Conservation (phyloP, 2,113 vertebrate genomes). For the Piaya cayana region DNA sequence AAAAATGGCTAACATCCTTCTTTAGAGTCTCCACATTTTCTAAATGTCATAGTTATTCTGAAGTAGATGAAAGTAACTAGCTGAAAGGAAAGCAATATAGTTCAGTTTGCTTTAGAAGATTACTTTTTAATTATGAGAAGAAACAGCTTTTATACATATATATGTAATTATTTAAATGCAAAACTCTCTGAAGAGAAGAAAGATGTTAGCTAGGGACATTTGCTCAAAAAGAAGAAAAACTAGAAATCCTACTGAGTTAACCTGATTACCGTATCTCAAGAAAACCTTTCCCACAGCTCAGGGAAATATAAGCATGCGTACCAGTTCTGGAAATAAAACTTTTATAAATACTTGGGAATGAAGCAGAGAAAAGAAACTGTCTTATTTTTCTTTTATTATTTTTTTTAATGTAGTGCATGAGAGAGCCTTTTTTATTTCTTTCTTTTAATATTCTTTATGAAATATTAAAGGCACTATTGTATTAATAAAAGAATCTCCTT, state of each 20-base stretch:
- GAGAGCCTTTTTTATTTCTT: neutral
- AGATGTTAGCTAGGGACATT: neutral
- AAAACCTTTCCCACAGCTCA: neutral
- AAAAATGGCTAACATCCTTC: neutral
- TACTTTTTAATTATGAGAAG: neutral
- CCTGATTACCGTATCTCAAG: neutral
- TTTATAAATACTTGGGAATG: neutral
- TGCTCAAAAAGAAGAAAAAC: neutral
- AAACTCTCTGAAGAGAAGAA: neutral
- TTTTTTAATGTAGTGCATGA: no score
- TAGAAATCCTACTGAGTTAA: neutral
- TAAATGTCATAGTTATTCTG: neutral
- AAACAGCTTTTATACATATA: neutral
- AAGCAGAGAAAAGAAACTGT: neutral
- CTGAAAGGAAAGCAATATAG: neutral
- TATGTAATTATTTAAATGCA: neutral
- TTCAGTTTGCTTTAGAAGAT: neutral
- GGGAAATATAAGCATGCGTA: neutral
- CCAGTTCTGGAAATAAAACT: neutral
- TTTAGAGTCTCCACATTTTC: neutral
- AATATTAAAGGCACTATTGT: neutral
- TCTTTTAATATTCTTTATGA: neutral
- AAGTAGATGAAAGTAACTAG: neutral
- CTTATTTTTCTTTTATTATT: neutral
- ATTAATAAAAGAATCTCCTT: neutral